Evolutionary conservation across 2,113 vertebrate species (phyloP).

Genomic region (Centropristis striata): DNA sequence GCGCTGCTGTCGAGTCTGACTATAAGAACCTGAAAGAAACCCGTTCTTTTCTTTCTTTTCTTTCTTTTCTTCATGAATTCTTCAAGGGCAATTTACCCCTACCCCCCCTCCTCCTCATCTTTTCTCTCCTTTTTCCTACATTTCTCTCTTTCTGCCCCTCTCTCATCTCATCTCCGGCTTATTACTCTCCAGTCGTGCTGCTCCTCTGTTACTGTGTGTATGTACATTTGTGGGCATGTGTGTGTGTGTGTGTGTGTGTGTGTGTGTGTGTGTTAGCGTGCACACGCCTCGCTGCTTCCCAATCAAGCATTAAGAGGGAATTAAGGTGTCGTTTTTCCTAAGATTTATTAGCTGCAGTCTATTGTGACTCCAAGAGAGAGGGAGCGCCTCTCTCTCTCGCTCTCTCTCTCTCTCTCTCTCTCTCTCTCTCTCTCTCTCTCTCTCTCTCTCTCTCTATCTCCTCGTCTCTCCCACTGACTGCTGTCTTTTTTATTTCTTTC

Average conservation of each 20-base stretch:
- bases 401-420: constrained; percentile 13
- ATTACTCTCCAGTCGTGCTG: constrained; percentile 42
- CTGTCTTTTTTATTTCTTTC: constrained; percentile 22
- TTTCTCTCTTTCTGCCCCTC: background rate
- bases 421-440: no score
- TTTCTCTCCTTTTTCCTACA: background rate
- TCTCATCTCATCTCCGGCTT: constrained; percentile 31
- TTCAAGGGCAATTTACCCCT: constrained; percentile 43
- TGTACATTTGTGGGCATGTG: background rate
- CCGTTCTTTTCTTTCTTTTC: no score
- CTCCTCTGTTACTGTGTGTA: constrained; percentile 25
- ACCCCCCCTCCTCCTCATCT: background rate
- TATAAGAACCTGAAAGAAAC: no score
- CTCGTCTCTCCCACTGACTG: background rate
- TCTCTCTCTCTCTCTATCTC: no score
- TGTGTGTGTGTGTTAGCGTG: constrained; percentile 3
- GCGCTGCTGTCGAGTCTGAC: no score
- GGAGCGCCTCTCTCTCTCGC: background rate
- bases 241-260: constrained; percentile 11
- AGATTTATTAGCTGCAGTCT: constrained; percentile 76
- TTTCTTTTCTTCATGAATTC: background rate
- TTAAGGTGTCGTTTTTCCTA: constrained; percentile 72
- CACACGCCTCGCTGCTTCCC: constrained; percentile 45
- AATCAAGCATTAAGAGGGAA: constrained; percentile 68
- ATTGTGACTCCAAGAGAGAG: constrained; percentile 59